Conservation (phyloP, 2,797 vertebrate species). For the Tiaroga cobitis region DNA sequence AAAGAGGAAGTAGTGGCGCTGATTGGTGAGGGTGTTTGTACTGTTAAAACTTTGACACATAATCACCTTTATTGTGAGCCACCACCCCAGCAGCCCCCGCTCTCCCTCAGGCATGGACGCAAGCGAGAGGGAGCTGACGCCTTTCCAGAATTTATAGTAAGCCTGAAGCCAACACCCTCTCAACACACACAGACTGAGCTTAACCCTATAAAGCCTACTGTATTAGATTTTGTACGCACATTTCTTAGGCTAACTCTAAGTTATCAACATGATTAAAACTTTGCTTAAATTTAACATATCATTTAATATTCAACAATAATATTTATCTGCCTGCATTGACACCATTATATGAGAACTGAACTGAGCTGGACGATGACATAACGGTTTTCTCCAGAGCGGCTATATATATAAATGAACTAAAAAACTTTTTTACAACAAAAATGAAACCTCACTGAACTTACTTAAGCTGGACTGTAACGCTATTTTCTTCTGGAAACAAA, state of each 20-base stretch:
- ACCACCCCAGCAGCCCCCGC: conserved; percentile 86
- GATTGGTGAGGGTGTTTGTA: conserved; percentile 90
- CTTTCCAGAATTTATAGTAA: conserved; percentile 92
- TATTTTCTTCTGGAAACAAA: no score
- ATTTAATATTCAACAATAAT: no score
- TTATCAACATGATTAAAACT: neutral
- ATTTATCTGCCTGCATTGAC: no score
- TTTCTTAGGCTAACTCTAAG: neutral
- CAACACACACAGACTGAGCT: neutral
- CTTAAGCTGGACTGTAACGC: no score
- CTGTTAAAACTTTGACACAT: conserved; percentile 92
- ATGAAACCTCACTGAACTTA: no score
- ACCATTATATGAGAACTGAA: no score
- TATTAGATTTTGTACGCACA: neutral
- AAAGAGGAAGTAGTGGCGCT: conserved; percentile 96
- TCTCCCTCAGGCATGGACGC: conserved; percentile 74
- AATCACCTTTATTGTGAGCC: conserved; percentile 97
- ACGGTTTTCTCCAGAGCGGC: no score
- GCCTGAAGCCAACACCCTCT: conserved; percentile 49
- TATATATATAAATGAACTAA: no score
- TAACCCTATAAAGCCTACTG: neutral
- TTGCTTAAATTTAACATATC: neutral
- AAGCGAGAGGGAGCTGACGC: conserved; percentile 85
- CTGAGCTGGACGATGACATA: no score
- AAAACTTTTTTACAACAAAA: no score